A percentile compares a stretch with the other conserved stretches of the same genome.
Evolutionary conservation across 2,797 vertebrate species (phyloP).

Genomic region (Siniperca undulata): DNA sequence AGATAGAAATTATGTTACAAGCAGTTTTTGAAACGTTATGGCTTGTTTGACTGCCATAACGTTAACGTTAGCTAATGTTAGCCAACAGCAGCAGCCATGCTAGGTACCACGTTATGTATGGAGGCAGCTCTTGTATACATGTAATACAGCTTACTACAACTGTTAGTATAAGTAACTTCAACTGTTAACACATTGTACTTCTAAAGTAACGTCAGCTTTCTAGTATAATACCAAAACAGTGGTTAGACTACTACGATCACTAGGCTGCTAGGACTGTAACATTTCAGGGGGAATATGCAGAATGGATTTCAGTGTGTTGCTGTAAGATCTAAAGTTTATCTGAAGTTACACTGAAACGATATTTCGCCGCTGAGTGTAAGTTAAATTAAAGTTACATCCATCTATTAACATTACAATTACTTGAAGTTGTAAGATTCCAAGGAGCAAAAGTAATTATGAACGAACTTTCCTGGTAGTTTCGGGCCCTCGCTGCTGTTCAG

Average conservation of each 20-base stretch:
- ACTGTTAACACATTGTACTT: rapidly evolving
- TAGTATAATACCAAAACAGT: neutral
- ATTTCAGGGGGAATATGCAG: neutral
- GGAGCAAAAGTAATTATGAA: neutral
- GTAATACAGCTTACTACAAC: neutral
- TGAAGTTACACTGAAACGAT: neutral
- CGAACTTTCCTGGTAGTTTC: neutral
- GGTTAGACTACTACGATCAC: neutral
- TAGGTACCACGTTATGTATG: constrained; percentile 37
- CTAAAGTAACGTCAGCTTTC: neutral
- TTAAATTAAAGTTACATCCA: neutral
- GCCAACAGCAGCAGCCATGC: constrained; percentile 50
- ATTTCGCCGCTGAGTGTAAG: neutral
- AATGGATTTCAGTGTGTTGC: neutral
- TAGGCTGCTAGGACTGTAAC: neutral
- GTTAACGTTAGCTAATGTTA: constrained; percentile 54
- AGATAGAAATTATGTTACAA: neutral
- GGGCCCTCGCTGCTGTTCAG: neutral
- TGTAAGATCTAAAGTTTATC: neutral
- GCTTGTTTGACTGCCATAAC: constrained; percentile 8
- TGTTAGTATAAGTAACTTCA: neutral
- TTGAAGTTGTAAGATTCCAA: neutral
- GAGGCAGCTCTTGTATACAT: neutral
- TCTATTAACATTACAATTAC: neutral
- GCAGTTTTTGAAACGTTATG: constrained; percentile 3